Evolutionary conservation across 1,140 invertebrate species (phyloP), one percentile per base, ranked within the genome.

Genomic region (Zaprionus davidi): DNA sequence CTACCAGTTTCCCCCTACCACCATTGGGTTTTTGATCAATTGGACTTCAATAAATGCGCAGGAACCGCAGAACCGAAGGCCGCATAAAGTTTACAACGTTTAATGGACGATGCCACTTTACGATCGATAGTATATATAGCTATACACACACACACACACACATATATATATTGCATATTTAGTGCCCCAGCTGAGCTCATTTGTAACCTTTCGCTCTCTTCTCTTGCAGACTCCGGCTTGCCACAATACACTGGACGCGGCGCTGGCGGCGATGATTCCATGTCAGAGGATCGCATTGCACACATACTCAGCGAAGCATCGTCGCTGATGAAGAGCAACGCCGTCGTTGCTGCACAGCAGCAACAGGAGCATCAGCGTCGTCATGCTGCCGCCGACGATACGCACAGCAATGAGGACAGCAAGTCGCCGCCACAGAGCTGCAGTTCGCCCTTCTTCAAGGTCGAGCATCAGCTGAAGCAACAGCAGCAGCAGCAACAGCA

Each of bases 271-370:
- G 95, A 96, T 59, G 96, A 96, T 51, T 97, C 97, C 81, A 96
- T 96, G 77, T 97, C 96, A 36, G 98, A 99, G 86, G 98, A 99
- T 87, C 95, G 98, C 67, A 97, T 99, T 64, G 97, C 96, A 17
- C 98, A 98, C 92, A 99, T 99, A 88, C 95, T 99, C 13, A 97
- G 95, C 85, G 98, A 99, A 91, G 98, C 98, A 3, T 96, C 96
- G 26, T 96, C 97, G 75, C 94, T 97, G 81, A 94, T 95, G 93
- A 94, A 94, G 81, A 94, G 94, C 36, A 93, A 93, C 12, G 92
- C 91, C 0, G 79, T 70, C 7, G 78, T 60, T 15, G 82, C 59
- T 3, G 71, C 44, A 20, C 71, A 75, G 17, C 64, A 65, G 24
- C 81, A 41, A n/a, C 38, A 84, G 70, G 69, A 84, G 36, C 81